Base-by-base conservation (phyloP, 2,888 invertebrate genomes). In the Himalopsyche tibetana region DNA sequence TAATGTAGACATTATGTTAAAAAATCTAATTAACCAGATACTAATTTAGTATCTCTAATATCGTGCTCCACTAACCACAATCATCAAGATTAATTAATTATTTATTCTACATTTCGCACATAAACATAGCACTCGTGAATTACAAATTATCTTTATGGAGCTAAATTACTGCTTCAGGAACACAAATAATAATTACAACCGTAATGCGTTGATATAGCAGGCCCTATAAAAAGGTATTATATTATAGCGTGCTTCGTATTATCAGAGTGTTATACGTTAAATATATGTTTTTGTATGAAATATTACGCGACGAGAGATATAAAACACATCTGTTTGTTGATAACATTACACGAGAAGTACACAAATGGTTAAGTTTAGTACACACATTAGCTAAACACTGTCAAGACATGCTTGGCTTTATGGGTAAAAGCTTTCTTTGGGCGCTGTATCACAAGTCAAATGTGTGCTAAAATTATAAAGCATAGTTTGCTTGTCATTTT, bases 281-380 rank as follows among this genome's bases (percentile, higher is more conserved):
- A 82, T 82, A 55, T 55, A 82, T 51, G 82, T 28, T 42, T n/a
- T 28, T 55, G 82, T 55, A 51, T 82, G 51, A 82, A 82, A 82
- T 82, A 82, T 82, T 55, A 82, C 82, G 51, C 45, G 55, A 55
- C 45, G 51, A 42, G 63, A n/a, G 83, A 42, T 69, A 83, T 83
- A 69, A 69, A 83, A 83, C 42, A 83, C 83, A 83, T 63, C 83
- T 69, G 83, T 83, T 83, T 63, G 63, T 63, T 63, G 63, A 63
- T 63, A 63, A 63, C 63, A 63, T 63, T 63, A 63, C 56, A 56
- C 19, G 63, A 63, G 63, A 63, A 28, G 63, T 63, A 63, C 63
- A 63, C 63, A 63, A 63, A 63, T 63, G 63, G 63, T 63, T 63
- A 63, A 63, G 63, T 63, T 63, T 19, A 63, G 63, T 63, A 63